phyloP scores from a whole-genome alignment of 1,140 invertebrate species.

The Aphelinus atriplicis region DNA sequence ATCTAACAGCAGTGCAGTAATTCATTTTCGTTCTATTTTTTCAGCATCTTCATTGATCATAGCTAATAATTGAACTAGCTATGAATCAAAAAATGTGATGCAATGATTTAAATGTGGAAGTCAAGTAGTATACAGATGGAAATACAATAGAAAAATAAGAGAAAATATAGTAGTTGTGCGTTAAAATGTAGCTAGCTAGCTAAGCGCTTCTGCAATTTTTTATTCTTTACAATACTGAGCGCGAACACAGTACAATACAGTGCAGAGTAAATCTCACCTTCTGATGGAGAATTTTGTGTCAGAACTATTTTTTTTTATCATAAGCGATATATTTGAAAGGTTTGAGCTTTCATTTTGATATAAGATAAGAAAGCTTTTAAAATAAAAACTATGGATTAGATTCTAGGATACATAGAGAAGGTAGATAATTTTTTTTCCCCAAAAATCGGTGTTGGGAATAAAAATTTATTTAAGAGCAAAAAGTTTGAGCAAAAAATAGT shows the following conservation, averaged over 20 bases:
- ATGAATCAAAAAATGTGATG: no score
- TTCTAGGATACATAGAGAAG: background rate
- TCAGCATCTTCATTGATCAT: no score
- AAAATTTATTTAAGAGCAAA: background rate
- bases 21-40: no score
- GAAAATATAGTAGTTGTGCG: background rate
- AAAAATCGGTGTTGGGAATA: no score
- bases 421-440: background rate
- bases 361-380: background rate
- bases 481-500: background rate
- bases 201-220: constrained; percentile 58
- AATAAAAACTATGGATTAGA: background rate
- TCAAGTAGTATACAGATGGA: constrained; percentile 5
- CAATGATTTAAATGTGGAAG: background rate
- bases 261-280: constrained; percentile 62
- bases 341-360: background rate
- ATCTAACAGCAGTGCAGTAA: no score
- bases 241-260: constrained; percentile 52
- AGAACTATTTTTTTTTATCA: constrained; percentile 38
- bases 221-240: constrained; percentile 46
- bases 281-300: constrained; percentile 35
- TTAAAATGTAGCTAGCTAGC: constrained; percentile 43
- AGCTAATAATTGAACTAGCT: no score
- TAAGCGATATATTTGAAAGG: background rate
- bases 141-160: constrained; percentile 11